Evolutionary conservation across 2,797 vertebrate species (phyloP).

Genomic region (Brachyalestes nurse): DNA sequence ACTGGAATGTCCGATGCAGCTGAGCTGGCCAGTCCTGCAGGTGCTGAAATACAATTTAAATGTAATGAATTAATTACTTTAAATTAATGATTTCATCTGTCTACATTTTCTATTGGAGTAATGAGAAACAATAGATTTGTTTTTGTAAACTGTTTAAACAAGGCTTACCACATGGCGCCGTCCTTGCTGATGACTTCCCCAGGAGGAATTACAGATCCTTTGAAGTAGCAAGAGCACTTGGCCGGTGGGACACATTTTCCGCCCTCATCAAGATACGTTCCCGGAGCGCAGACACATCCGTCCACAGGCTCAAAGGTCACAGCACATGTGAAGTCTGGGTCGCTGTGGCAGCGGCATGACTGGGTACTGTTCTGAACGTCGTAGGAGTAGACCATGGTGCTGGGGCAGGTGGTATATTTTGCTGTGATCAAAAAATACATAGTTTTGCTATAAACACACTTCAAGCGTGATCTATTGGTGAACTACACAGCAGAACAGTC

Average conservation of each 20-base stretch:
- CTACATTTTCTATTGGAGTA: neutral
- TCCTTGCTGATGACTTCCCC: conserved; percentile 81
- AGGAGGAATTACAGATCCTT: conserved; percentile 75
- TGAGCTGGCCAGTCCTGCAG: conserved; percentile 80
- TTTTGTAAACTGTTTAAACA: too few relatives aligned
- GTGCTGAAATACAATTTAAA: conserved; percentile 70
- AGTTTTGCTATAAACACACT: neutral
- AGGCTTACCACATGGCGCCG: conserved; percentile 81
- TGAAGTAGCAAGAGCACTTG: conserved; percentile 85
- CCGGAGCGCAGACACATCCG: conserved; percentile 81
- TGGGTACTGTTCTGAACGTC: conserved; percentile 72
- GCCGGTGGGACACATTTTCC: conserved; percentile 81
- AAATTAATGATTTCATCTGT: neutral
- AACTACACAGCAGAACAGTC: neutral
- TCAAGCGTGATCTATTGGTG: neutral
- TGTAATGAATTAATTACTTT: neutral
- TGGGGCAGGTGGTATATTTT: conserved; percentile 80
- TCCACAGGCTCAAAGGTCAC: conserved; percentile 81
- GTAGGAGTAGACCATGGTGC: conserved; percentile 79
- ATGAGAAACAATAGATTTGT: neutral
- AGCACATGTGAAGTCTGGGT: conserved; percentile 78
- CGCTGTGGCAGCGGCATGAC: conserved; percentile 80
- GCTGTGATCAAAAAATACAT: conserved; percentile 64
- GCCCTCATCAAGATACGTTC: conserved; percentile 80
- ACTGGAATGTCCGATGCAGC: conserved; percentile 77